Evolutionary conservation across 2,113 vertebrate genomes (phyloP).

Genomic region (Laticauda laticaudata): DNA sequence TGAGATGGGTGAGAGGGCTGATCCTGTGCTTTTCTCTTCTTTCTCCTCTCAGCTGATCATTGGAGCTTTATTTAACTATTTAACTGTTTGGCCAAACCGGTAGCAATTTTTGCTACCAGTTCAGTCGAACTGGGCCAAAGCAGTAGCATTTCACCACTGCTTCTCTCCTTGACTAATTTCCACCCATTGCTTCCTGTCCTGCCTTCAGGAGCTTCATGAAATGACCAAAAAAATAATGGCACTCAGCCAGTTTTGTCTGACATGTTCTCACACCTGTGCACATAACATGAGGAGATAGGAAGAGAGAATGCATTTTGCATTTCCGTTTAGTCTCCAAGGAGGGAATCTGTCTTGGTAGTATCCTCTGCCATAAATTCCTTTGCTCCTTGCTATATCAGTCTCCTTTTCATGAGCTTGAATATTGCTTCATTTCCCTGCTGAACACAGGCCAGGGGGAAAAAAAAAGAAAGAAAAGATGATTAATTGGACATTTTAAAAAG

Average conservation of each 20-base stretch:
- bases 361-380: background rate
- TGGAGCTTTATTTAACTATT: too few species aligned
- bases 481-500: conserved; percentile 39
- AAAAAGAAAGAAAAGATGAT: conserved; percentile 3
- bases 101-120: too few species aligned
- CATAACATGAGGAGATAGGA: background rate
- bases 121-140: too few species aligned
- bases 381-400: background rate
- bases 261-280: background rate
- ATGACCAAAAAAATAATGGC: background rate
- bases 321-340: background rate
- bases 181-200: background rate
- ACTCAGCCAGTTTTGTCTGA: background rate
- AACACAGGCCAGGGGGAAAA: conserved; percentile 10
- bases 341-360: too few species aligned
- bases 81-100: too few species aligned
- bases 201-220: background rate
- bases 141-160: background rate
- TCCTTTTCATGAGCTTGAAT: background rate
- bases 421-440: conserved; percentile 8
- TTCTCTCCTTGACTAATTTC: background rate
- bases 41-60: too few species aligned
- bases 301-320: background rate
- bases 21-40: too few species aligned
- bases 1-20: too few species aligned